Evolutionary conservation across 2,888 invertebrate species (phyloP), one percentile per base, ranked within the genome.

Genomic region (Ditula angustiorana): DNA sequence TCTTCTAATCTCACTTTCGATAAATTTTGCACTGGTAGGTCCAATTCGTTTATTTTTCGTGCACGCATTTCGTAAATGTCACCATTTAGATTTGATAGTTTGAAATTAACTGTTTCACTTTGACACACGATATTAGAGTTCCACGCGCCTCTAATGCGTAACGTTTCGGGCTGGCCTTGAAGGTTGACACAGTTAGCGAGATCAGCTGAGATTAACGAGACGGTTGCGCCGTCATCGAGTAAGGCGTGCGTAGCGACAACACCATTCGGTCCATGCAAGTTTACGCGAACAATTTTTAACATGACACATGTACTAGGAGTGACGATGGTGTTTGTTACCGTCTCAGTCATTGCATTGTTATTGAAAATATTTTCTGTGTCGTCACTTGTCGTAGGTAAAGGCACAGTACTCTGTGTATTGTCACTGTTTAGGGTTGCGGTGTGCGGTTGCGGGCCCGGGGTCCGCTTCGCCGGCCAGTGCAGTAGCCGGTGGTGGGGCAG

Each of bases 261-360:
- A 8, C 53, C 53, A 35, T 37, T 37, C 16, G 37, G 53, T 53
- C 53, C 53, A 13, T 37, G 55, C 4, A 55, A 16, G 19, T 19
- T 11, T 7, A 52, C 35, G 5, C 33, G 33, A 4, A 33, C 33
- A 11, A 33, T 33, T 33, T 33, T 33, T 10, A 33, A 2, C 33
- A 33, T 33, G 10, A 33, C 33, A 33, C 10, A 11, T n/a, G 33
- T 4, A 33, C 33, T 33, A 2, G 33, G 8, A 1, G 10, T 4
- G 11, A 10, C 30, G 11, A 2, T 30, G 11, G 33, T 33, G 33
- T 33, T 33, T 4, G 33, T 33, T 33, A 33, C 10, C n/a, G 33
- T 33, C 10, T 33, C 33, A n/a, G n/a, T n/a, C n/a, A n/a, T n/a
- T n/a, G n/a, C n/a, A n/a, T n/a, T n/a, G n/a, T n/a, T n/a, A n/a